phyloP scores from a whole-genome alignment of 2,113 vertebrate genomes.

The Xiphias gladius region DNA sequence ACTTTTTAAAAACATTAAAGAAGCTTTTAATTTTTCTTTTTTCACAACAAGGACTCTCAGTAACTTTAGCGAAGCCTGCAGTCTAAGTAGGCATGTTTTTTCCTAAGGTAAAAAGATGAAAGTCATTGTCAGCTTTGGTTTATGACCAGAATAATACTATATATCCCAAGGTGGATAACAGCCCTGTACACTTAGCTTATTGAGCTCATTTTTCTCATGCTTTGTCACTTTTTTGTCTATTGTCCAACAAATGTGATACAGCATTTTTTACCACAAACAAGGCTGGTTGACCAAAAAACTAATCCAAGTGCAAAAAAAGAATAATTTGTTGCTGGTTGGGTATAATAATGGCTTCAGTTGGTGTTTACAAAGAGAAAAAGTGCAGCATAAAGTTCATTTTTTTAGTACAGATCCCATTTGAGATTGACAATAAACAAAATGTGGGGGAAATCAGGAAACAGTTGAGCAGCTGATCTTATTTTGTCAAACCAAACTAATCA shows the following conservation, averaged over 20 bases:
- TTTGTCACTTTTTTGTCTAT: neutral
- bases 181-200: neutral
- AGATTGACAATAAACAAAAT: slow-evolving; percentile 27
- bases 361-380: slow-evolving; percentile 8
- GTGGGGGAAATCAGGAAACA: neutral
- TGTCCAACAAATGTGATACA: neutral
- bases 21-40: neutral
- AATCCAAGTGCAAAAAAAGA: neutral
- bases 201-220: neutral
- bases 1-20: neutral
- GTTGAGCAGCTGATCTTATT: slow-evolving; percentile 39
- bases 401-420: slow-evolving; percentile 9
- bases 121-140: neutral
- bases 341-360: neutral
- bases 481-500: slow-evolving; percentile 17
- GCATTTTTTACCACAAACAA: neutral
- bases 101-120: neutral
- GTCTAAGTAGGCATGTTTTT: neutral
- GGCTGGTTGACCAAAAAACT: neutral
- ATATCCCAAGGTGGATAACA: neutral
- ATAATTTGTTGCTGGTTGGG: neutral
- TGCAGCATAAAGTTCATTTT: neutral
- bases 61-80: neutral
- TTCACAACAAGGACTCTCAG: neutral
- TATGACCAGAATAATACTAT: neutral